Evolutionary conservation across 1,140 invertebrate species (phyloP).

Genomic region (Drosophila parabipectinata): DNA sequence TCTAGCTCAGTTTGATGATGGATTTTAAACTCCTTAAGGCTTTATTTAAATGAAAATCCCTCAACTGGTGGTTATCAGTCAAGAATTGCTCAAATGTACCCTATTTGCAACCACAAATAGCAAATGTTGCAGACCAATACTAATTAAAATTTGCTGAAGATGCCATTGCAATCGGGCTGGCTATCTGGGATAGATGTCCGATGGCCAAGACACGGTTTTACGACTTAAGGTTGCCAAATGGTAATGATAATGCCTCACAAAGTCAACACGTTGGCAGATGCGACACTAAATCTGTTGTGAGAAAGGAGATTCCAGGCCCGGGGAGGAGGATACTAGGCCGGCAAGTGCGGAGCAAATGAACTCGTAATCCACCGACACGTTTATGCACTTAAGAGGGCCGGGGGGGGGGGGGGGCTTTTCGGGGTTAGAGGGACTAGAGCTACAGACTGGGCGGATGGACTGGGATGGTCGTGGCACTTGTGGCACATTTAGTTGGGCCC

Average conservation of each 20-base stretch:
- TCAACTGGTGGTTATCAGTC: background rate
- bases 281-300: constrained; percentile 41
- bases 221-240: constrained; percentile 70
- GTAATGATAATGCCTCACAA: constrained; percentile 78
- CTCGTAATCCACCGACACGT: constrained; percentile 78
- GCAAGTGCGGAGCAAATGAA: constrained; percentile 67
- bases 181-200: background rate
- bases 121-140: constrained; percentile 66
- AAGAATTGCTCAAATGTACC: constrained; percentile 3
- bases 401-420: constrained; percentile 5
- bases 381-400: constrained; percentile 69
- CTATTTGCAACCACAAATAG: constrained; percentile 11
- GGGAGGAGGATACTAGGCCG: background rate
- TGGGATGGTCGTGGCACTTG: constrained; percentile 45
- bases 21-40: constrained; percentile 4
- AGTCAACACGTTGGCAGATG: constrained; percentile 67
- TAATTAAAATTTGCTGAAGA: constrained; percentile 48
- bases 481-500: constrained; percentile 69
- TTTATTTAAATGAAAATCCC: constrained; percentile 3
- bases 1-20: background rate
- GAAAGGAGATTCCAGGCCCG: background rate
- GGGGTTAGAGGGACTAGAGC: background rate
- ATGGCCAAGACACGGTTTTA: constrained; percentile 43
- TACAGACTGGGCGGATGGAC: constrained; percentile 13
- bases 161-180: constrained; percentile 11